These are phyloP conservation scores for Eutolmus rufibarbis DNA, from an alignment of 2,888 invertebrate genomes.

Conservation along the genomic window DNA sequence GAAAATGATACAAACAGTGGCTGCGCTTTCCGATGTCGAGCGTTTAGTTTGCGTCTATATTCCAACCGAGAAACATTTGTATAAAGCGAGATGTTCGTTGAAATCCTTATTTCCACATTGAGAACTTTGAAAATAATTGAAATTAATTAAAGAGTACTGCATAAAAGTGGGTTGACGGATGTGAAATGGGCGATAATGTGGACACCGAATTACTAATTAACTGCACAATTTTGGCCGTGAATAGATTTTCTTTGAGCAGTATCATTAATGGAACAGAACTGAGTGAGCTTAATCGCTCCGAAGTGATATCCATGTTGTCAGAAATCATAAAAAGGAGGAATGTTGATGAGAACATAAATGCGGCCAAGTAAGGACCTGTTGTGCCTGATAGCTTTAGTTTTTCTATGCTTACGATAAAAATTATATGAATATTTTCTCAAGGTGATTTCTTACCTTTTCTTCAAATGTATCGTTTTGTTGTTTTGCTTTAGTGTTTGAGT, in stretches of 20 bases:
- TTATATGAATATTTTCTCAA: background rate
- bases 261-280: constrained; percentile 57
- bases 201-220: constrained; percentile 59
- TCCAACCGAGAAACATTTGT: background rate
- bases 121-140: background rate
- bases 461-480: background rate
- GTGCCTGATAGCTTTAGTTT: background rate
- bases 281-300: constrained; percentile 57
- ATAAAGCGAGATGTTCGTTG: background rate
- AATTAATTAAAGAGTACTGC: background rate
- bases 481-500: background rate
- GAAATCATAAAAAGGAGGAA: constrained; percentile 58
- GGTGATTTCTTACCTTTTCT: background rate
- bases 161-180: background rate
- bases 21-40: background rate
- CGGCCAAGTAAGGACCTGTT: constrained; percentile 57
- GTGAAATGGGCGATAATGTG: constrained; percentile 59
- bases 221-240: constrained; percentile 60
- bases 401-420: background rate
- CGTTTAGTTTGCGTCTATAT: background rate
- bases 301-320: constrained; percentile 57
- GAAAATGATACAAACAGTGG: background rate
- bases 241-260: constrained; percentile 56
- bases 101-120: background rate
- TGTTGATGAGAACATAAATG: constrained; percentile 54